phyloP scores from a whole-genome alignment of 1,140 invertebrate genomes.

The Orchestia grillus region DNA sequence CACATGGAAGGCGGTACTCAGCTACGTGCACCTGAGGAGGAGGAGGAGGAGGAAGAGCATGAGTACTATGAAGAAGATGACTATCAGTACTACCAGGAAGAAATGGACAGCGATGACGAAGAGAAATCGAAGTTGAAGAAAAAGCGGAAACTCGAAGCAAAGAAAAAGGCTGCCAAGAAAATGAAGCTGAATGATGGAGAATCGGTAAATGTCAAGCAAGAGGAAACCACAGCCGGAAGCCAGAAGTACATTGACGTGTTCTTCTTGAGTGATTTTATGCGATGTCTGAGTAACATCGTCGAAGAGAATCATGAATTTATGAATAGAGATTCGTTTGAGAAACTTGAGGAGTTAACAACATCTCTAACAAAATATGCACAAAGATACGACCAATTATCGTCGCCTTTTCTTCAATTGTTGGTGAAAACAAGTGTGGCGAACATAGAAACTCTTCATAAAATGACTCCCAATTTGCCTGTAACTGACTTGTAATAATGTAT shows the following conservation, averaged over 20 bases:
- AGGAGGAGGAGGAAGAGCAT: background rate
- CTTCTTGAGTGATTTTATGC: slow-evolving; percentile 34
- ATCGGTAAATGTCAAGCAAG: background rate
- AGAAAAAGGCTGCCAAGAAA: slow-evolving; percentile 23
- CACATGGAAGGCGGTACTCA: background rate
- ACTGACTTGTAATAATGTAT: too few relatives aligned
- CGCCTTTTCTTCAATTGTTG: background rate
- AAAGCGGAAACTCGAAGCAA: slow-evolving; percentile 17
- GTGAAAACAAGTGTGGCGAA: background rate
- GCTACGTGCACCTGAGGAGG: background rate
- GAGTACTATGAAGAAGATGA: background rate
- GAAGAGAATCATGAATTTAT: background rate
- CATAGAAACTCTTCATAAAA: too few relatives aligned
- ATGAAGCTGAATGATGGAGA: slow-evolving; percentile 21
- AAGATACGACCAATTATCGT: background rate
- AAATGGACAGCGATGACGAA: background rate
- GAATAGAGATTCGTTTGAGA: background rate
- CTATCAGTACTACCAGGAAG: background rate
- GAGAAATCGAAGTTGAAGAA: slow-evolving; percentile 32
- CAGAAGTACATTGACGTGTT: background rate
- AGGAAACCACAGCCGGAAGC: background rate
- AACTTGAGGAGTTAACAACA: background rate
- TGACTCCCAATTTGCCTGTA: too few relatives aligned
- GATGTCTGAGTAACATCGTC: background rate
- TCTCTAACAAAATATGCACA: background rate